phyloP scores from a whole-genome alignment of 2,797 vertebrate genomes.

The Thripadectes ignobilis region DNA sequence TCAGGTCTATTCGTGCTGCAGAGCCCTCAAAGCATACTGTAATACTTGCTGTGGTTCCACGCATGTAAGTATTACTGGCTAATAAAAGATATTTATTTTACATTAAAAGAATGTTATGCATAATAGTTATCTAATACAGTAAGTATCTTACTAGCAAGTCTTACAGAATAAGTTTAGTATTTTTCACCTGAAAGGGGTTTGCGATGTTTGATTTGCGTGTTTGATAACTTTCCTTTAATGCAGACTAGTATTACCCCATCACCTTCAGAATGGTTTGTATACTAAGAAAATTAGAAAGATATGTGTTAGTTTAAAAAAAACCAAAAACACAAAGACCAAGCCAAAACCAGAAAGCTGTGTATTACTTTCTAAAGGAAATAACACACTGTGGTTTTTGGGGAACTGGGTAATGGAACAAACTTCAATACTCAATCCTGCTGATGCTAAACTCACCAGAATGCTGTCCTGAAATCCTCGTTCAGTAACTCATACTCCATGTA shows the following conservation, averaged over 20 bases:
- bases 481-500: not conserved
- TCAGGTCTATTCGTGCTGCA: conserved; percentile 88
- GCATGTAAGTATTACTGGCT: conserved; percentile 78
- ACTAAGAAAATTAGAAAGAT: not conserved
- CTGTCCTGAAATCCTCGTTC: not conserved
- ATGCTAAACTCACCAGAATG: not conserved
- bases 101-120: not conserved
- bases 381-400: not conserved
- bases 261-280: not conserved
- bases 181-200: not conserved
- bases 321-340: not conserved
- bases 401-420: not conserved
- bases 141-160: not conserved
- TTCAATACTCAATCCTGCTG: not conserved
- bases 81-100: not conserved
- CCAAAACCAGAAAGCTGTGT: not conserved
- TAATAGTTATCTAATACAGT: not conserved
- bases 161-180: not conserved
- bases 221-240: not conserved
- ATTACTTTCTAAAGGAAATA: not conserved
- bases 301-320: not conserved
- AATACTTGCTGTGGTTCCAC: conserved; percentile 88
- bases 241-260: not conserved
- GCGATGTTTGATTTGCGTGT: not conserved
- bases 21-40: conserved; percentile 89